Percentiles rank a stretch among this genome's conserved stretches.
Evolutionary conservation across 2,113 vertebrate species (phyloP).

Genomic region (Myiozetetes cayanensis): DNA sequence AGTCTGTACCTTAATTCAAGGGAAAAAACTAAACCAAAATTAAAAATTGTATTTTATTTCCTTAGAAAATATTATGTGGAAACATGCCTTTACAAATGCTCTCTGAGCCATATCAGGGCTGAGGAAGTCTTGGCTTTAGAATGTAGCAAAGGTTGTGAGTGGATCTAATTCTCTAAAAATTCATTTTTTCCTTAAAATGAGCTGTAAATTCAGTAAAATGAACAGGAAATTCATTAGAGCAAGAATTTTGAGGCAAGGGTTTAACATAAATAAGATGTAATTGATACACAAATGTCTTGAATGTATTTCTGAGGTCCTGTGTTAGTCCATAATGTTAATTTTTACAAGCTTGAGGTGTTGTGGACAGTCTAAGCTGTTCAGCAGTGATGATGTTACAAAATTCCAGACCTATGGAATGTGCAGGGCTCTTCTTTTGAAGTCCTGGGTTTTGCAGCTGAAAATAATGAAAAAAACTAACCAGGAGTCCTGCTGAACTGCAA

Average conservation of each 20-base stretch:
- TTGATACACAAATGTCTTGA: neutral
- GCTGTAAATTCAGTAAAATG: neutral
- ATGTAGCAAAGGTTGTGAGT: neutral
- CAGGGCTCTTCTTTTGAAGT: neutral
- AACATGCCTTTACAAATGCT: neutral
- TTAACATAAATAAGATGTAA: neutral
- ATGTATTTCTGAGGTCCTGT: neutral
- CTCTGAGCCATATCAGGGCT: accelerated
- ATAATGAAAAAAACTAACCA: neutral
- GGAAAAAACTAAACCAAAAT: neutral
- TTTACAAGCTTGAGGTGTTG: neutral
- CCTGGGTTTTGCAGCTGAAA: neutral
- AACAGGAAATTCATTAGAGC: neutral
- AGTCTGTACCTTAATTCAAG: neutral
- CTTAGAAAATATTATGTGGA: neutral
- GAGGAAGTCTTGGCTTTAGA: neutral
- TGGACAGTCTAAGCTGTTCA: neutral
- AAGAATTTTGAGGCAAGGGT: neutral
- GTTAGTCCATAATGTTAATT: neutral
- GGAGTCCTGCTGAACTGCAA: neutral
- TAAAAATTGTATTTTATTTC: neutral
- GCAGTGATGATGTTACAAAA: neutral
- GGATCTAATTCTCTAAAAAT: neutral
- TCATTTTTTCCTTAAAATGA: neutral
- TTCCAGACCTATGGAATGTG: neutral